A percentile compares a stretch with the other conserved stretches of the same genome.
Conservation (phyloP, 2,888 invertebrate genomes). For the Exephanes ischioxanthus region DNA sequence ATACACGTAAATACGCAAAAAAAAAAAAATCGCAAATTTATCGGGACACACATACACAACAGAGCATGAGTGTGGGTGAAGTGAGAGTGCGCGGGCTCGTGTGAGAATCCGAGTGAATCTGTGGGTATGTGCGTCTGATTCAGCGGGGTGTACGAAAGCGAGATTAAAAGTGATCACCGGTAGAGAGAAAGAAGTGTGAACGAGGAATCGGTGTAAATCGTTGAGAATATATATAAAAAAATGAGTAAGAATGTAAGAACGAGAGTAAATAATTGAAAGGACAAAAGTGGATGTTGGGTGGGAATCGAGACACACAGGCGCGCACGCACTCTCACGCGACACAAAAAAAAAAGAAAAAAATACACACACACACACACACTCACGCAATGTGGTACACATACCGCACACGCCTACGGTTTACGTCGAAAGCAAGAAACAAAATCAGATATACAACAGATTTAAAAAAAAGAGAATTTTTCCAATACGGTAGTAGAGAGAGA, state of each 20-base stretch:
- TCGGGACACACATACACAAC: slow-evolving; percentile 66
- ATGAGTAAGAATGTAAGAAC: slow-evolving; percentile 45
- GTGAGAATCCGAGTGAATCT: slow-evolving; percentile 51
- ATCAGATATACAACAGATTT: slow-evolving; percentile 33
- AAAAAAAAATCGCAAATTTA: slow-evolving; percentile 6
- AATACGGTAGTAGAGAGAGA: slow-evolving; percentile 48
- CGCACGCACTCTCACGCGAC: slow-evolving; percentile 61
- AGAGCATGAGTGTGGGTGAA: slow-evolving; percentile 60
- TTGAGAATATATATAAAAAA: slow-evolving; percentile 18
- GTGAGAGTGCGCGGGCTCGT: slow-evolving; percentile 59
- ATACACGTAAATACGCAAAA: slow-evolving; percentile 56
- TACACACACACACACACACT: slow-evolving; percentile 69
- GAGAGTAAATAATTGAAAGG: slow-evolving; percentile 55
- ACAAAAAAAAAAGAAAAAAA: slow-evolving; percentile 54
- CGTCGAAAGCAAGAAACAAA: slow-evolving; percentile 60
- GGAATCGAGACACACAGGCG: slow-evolving; percentile 64
- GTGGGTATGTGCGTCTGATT: slow-evolving; percentile 23
- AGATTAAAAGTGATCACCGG: slow-evolving; percentile 62
- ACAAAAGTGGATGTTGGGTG: slow-evolving; percentile 55
- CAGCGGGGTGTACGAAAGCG: slow-evolving; percentile 64
- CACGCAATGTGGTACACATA: slow-evolving; percentile 70
- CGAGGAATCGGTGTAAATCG: slow-evolving; percentile 50
- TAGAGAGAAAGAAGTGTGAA: slow-evolving; percentile 39
- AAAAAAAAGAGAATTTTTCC: slow-evolving; percentile 17
- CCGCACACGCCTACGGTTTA: slow-evolving; percentile 70